Evolutionary conservation across 2,888 invertebrate species (phyloP), one percentile per base, ranked within the genome.

Genomic region (Bellardia pandia): DNA sequence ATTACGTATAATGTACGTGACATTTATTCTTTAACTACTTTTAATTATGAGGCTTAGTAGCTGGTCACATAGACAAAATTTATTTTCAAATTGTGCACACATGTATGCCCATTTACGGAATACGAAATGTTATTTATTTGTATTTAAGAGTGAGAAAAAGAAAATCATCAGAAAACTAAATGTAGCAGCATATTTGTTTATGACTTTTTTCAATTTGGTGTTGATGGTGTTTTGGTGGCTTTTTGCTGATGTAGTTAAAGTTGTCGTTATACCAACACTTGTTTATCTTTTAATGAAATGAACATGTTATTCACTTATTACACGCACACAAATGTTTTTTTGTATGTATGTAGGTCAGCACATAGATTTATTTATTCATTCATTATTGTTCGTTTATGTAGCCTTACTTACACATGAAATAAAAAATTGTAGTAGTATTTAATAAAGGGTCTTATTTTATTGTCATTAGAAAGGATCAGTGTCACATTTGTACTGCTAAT

Each of bases 391-490:
- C 14, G 14, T 48, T 3, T 13, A 48, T 66, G 14, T 66, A 16
- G 23, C 33, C 40, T 40, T 30, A 64, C 13, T 9, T 3, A 13
- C 60, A 40, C 0, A 14, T 23, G 9, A 60, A 33, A 71, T 0
- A 51, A 2, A 11, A 11, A 48, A n/a, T 4, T 0, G 13, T 16
- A 58, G 13, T 9, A 58, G 30, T 58, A 23, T 30, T 58, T 33
- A n/a, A 42, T n/a, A 42, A 56, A 69, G 23, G 58, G 45, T 60
- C 58, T 48, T 45, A 75, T 68, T 74, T 75, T 75, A 75, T 58
- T 82, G 58, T 69, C 75, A 82, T 82, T 82, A 82, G 60, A 68
- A 60, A 51, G 75, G 81, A 82, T 82, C 75, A 82, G 51, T 82
- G 74, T 75, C 68, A 75, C 81, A 82, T 75, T 75, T 75, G 68